Evolutionary conservation across 2,888 invertebrate genomes (phyloP).

Genomic region (Parnassius apollo): DNA sequence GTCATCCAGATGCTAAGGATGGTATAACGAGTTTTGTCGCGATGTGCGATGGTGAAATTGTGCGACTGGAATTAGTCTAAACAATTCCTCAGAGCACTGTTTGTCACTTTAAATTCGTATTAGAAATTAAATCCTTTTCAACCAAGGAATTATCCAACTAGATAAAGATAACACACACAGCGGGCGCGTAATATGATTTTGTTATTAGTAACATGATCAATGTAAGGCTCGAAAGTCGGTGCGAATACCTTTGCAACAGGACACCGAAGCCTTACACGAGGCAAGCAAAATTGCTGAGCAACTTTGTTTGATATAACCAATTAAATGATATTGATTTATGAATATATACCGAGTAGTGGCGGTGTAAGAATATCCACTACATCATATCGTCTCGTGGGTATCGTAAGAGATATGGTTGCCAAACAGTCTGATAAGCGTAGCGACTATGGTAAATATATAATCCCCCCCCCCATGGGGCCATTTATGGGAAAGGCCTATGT

Average conservation of each 20-base stretch:
- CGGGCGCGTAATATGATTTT: constrained; percentile 6
- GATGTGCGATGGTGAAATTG: too few species aligned
- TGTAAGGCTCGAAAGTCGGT: not conserved
- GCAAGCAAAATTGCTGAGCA: not conserved
- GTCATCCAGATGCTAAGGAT: too few species aligned
- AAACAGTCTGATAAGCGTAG: not conserved
- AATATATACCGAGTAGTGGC: not conserved
- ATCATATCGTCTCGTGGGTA: too few species aligned
- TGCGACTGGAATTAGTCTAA: too few species aligned
- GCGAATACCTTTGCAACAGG: constrained; percentile 10
- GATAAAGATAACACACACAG: constrained; percentile 1
- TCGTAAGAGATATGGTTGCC: not conserved
- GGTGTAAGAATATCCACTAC: too few species aligned
- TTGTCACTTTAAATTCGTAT: too few species aligned
- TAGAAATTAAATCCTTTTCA: too few species aligned
- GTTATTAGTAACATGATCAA: constrained; percentile 18
- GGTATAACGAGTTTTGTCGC: too few species aligned
- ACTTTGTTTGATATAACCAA: constrained; percentile 14
- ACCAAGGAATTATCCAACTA: not conserved
- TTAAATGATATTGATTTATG: constrained; percentile 7
- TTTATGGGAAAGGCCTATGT: too few species aligned
- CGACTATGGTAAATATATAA: not conserved
- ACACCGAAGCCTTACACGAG: constrained; percentile 16
- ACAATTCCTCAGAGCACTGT: too few species aligned
- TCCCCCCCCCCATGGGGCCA: too few species aligned